Conservation (phyloP, 2,797 vertebrate species). For the Dicrostonyx torquatus region DNA sequence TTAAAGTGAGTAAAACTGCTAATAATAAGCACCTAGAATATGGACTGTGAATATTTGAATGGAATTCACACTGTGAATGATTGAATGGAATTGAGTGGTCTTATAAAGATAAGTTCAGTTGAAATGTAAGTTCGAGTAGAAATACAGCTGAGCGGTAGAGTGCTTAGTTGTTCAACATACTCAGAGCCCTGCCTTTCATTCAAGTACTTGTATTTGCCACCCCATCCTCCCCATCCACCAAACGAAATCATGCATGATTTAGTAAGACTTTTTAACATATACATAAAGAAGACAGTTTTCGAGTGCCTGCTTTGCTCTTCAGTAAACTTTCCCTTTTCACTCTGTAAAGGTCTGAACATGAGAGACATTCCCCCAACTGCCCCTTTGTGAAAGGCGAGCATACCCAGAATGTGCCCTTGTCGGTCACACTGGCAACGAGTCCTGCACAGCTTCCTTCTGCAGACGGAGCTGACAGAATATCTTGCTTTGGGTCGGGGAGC, state of each 20-base stretch:
- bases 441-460: constrained; percentile 96
- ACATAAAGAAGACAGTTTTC: background rate
- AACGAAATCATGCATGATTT: background rate
- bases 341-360: constrained; percentile 95
- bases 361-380: constrained; percentile 99
- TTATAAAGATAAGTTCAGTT: background rate
- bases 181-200: background rate
- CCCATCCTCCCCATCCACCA: background rate
- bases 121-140: background rate
- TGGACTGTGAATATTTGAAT: background rate
- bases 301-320: constrained; percentile 18
- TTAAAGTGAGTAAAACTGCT: background rate
- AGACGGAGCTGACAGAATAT: constrained; percentile 95
- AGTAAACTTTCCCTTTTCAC: constrained; percentile 66
- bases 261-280: constrained; percentile 16
- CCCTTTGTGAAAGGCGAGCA: constrained; percentile 99
- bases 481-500: constrained; percentile 98
- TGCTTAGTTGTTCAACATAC: background rate
- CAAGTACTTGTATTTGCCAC: background rate
- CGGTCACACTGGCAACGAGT: constrained; percentile 97
- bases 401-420: constrained; percentile 98
- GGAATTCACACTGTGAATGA: background rate
- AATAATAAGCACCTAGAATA: background rate
- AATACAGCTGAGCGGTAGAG: background rate
- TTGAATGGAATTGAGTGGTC: background rate